Evolutionary conservation across 2,888 invertebrate genomes (phyloP), one percentile per base, ranked within the genome.

Genomic region (Apotomis turbidana): DNA sequence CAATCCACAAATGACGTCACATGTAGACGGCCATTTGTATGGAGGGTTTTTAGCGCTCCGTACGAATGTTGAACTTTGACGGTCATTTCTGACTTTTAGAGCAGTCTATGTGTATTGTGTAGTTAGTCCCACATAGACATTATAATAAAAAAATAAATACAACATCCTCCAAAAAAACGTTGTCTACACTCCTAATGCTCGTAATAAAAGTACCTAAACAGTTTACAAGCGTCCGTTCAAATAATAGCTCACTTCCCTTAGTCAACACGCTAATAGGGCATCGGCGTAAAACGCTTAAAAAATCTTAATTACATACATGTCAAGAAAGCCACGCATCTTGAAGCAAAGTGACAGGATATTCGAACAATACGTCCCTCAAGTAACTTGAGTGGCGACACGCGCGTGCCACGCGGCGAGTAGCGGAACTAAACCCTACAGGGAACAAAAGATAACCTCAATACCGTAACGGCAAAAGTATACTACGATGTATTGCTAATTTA

Each of bases 361-460:
- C 74, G 69, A 58, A 72, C 68, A 72, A 72, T 59, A 58, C 27
- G 61, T 15, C 76, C 75, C 74, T 77, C 72, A 46, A 57, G 81
- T 77, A 80, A 78, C 76, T 74, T 77, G 83, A 83, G 84, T 76
- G 75, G 80, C 79, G 85, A 84, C 88, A 87, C 88, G 88, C 87
- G 88, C 85, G 84, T 82, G 87, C 83, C 87, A 87, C 87, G 87
- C 83, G 87, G 82, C 87, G 66, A 76, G 73, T 80, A 80, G 83
- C 87, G 87, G 87, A 87, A 87, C 87, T 83, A 82, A 76, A 78
- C 83, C 73, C 88, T 85, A 38, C 36, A 62, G n/a, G 12, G 60
- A 66, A 66, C 46, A 54, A 60, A 46, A n/a, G 46, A 36, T 57
- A 57, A 66, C 66, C 46, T 57, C 66, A 57, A 57, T 49, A 66